Conservation (phyloP, 2,797 vertebrate species). For the Tangara arthus region DNA sequence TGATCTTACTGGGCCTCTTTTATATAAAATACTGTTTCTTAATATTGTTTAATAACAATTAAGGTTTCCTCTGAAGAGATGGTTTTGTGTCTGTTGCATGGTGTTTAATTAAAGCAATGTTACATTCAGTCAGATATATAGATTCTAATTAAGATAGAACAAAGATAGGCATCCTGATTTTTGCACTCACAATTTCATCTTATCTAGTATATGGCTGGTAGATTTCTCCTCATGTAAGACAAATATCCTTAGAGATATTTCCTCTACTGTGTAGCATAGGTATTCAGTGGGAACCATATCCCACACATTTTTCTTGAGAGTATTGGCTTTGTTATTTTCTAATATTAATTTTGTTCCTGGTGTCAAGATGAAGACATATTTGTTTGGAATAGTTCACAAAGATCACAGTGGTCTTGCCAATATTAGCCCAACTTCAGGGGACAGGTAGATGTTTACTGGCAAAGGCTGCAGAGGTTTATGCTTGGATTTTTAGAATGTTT, state of each 20-base stretch:
- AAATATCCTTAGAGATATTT: neutral
- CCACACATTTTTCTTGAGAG: neutral
- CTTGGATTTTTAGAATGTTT: neutral
- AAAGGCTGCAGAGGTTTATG: neutral
- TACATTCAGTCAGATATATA: neutral
- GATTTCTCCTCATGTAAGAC: neutral
- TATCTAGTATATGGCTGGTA: neutral
- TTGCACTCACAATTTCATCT: neutral
- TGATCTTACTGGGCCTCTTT: neutral
- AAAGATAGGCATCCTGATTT: neutral
- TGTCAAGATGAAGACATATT: neutral
- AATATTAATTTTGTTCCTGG: neutral
- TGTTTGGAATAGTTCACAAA: neutral
- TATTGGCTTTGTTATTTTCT: neutral
- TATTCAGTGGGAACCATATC: neutral
- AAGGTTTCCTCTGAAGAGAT: neutral
- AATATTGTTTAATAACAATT: neutral
- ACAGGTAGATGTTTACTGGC: neutral
- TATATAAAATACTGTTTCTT: neutral
- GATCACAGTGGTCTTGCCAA: neutral
- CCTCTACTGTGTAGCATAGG: neutral
- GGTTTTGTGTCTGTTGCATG: neutral
- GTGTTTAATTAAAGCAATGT: neutral
- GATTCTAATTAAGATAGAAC: neutral
- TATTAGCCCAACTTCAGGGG: neutral